Base-by-base conservation (phyloP, 1,140 invertebrate species). In the Achatina immaculata region DNA sequence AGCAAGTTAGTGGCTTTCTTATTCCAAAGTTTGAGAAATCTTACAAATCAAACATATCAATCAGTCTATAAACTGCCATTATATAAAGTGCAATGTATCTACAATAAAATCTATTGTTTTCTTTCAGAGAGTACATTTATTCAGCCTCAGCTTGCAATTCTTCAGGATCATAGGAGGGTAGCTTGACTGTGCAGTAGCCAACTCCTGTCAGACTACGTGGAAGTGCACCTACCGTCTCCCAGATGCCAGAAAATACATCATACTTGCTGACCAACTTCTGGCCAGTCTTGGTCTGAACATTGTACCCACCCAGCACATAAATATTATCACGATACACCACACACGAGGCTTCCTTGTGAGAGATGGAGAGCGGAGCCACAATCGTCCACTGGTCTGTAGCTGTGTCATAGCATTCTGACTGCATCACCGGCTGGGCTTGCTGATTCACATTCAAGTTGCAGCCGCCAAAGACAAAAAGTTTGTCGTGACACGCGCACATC, bases 401-500 rank as follows among this genome's bases (percentile, higher is more conserved):
- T 0, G 93, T 93, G 87, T 95, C 93, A 85, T 95, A 95, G 77
- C 93, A 93, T 88, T 95, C 94, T 77, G 94, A 94, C 94, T 92
- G 95, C 94, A 92, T 93, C 81, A 88, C 92, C 78, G 94, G 93
- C 80, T 95, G 91, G 38, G 93, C 94, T 82, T 95, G 94, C 88
- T 95, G 95, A 85, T 95, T 95, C 76, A 89, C 88, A 83, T 92
- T 91, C 38, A 92, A 84, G 81, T 90, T 91, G 81, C 95, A 95
- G 3, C 93, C 93, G 36, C 95, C 95, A 79, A 95, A 94, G 28
- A 95, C 94, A 88, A 94, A 95, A 1, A 96, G 89, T 87, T 95
- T 93, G 88, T 95, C 95, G 82, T 94, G 93, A 0, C 88, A 86
- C n/a, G 86, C 85, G 83, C 90, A 91, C 90, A 92, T 91, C 6